phyloP scores from a whole-genome alignment of 2,888 invertebrate genomes.

The Hydropsyche betteni region DNA sequence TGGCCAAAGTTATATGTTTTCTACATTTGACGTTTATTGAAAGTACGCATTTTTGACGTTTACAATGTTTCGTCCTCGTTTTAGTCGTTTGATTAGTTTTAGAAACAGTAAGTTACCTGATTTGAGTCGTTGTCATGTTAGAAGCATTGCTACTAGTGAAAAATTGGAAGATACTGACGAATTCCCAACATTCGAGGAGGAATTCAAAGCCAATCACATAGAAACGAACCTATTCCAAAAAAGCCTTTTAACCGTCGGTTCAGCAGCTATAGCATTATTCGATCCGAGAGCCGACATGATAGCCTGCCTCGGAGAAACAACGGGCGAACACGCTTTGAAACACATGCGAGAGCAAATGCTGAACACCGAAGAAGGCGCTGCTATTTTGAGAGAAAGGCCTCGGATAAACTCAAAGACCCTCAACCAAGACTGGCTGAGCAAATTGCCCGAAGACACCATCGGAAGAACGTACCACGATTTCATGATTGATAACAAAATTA shows the following conservation, averaged over 20 bases:
- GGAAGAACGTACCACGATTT: conserved; percentile 89
- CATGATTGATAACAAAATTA: conserved; percentile 84
- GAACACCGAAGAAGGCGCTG: conserved; percentile 76
- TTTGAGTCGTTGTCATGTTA: too few relatives aligned
- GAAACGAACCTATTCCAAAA: conserved; percentile 78
- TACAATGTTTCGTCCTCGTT: too few relatives aligned
- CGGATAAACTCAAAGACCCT: conserved; percentile 87
- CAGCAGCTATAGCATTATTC: conserved; percentile 82
- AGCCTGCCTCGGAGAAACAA: conserved; percentile 92
- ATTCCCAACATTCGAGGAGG: conserved; percentile 66
- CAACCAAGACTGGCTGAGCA: conserved; percentile 74
- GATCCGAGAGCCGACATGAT: conserved; percentile 95
- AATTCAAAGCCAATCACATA: conserved; percentile 72
- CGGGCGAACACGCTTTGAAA: conserved; percentile 76
- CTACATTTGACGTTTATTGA: too few relatives aligned
- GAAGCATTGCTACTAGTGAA: too few relatives aligned
- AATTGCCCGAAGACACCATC: conserved; percentile 81
- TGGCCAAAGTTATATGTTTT: too few relatives aligned
- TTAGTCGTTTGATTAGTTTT: too few relatives aligned
- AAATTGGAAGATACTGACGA: too few relatives aligned
- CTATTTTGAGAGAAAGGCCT: conserved; percentile 81
- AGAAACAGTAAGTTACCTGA: too few relatives aligned
- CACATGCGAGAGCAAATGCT: conserved; percentile 81
- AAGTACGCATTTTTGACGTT: too few relatives aligned
- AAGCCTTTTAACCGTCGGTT: conserved; percentile 80